These are phyloP conservation scores for Megalurothrips usitatus DNA, from an alignment of 2,888 invertebrate genomes.

Conservation along the genomic window DNA sequence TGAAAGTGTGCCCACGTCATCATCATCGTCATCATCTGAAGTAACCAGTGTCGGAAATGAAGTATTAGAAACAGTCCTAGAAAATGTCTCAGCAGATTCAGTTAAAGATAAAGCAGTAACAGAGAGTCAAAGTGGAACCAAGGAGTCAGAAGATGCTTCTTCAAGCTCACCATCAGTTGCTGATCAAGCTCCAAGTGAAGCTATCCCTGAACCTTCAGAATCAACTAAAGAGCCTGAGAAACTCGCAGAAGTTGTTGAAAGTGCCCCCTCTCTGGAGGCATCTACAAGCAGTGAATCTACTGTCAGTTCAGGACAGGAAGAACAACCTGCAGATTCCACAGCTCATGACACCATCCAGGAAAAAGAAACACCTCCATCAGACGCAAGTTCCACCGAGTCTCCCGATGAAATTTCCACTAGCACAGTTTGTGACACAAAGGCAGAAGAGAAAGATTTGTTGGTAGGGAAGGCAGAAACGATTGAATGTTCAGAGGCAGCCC, in stretches of 20 bases:
- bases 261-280: not conserved
- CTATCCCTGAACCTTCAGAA: constrained; percentile 27
- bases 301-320: constrained; percentile 30
- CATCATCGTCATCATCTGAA: not conserved
- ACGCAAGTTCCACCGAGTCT: not conserved
- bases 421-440: no score
- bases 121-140: not conserved
- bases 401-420: not conserved
- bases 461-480: constrained; percentile 31
- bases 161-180: constrained; percentile 10
- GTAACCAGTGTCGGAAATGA: not conserved
- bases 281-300: constrained; percentile 30
- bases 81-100: not conserved
- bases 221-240: not conserved
- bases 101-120: not conserved
- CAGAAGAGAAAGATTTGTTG: no score
- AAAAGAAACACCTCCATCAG: not conserved
- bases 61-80: not conserved
- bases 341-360: constrained; percentile 36
- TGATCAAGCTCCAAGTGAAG: constrained; percentile 27
- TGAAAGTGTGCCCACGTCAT: not conserved
- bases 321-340: constrained; percentile 34
- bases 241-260: not conserved
- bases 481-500: constrained; percentile 38
- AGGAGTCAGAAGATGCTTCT: not conserved